Evolutionary conservation across 2,888 invertebrate species (phyloP), one percentile per base, ranked within the genome.

Genomic region (Hyalella azteca): DNA sequence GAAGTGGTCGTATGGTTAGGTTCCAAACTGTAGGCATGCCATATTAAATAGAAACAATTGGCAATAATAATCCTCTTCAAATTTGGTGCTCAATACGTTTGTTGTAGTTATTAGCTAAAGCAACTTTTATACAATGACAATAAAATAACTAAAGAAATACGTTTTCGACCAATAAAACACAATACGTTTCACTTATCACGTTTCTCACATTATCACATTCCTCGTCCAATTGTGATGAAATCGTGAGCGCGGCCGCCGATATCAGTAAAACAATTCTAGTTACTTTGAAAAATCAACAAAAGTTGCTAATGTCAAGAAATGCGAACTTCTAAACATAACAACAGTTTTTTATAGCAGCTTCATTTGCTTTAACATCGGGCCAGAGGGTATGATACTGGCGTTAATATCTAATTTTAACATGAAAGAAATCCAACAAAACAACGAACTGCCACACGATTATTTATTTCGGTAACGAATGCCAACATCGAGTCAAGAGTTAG

Each of bases 51-150:
- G n/a, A n/a, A n/a, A n/a, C n/a, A n/a, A n/a, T n/a, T n/a, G n/a
- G n/a, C n/a, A n/a, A n/a, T n/a, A n/a, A n/a, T n/a, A n/a, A n/a
- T n/a, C n/a, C n/a, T n/a, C n/a, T n/a, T n/a, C n/a, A 54, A 22
- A 54, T 54, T 54, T 54, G 29, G 26, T 54, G 22, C 54, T 22
- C 54, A 54, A 54, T 26, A 22, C 22, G 26, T 2, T 29, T 26
- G 54, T 54, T 54, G 54, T 54, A 5, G 26, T 29, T 54, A 54
- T 54, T 54, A 54, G 54, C 54, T 54, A 54, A 54, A 54, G 54
- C 54, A 54, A 54, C 54, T 54, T 54, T 54, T 54, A n/a, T 54
- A 54, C 54, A 54, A 54, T 54, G 54, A 54, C 54, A 54, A 54
- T 54, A 54, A 54, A 54, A 54, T 54, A 54, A 54, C 26, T 22